Percentiles rank a stretch among this genome's conserved stretches.
phyloP scores from a whole-genome alignment of 1,140 invertebrate species.

The Bradysia coprophila region DNA sequence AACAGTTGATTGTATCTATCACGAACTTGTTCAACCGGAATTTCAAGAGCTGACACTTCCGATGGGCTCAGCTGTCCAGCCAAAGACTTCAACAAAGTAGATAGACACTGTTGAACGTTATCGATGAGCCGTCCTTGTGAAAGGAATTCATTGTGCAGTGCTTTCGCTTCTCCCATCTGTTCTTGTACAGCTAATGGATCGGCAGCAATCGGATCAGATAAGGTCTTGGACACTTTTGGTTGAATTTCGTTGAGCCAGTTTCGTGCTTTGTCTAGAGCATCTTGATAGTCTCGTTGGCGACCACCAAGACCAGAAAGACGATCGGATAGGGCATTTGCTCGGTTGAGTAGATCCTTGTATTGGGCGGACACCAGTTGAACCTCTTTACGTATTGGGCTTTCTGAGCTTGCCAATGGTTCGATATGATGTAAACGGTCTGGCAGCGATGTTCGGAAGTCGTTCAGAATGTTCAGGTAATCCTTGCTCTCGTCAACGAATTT shows the following conservation, averaged over 20 bases:
- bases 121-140: conserved; percentile 71
- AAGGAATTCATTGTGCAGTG: conserved; percentile 71
- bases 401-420: conserved; percentile 40
- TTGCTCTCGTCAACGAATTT: conserved; percentile 90
- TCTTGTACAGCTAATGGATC: conserved; percentile 77
- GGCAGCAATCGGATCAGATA: conserved; percentile 65
- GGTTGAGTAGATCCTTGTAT: conserved; percentile 55
- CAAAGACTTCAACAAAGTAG: conserved; percentile 49
- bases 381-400: conserved; percentile 48
- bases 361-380: conserved; percentile 46
- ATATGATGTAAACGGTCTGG: conserved; percentile 63
- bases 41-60: conserved; percentile 58
- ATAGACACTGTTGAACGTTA: conserved; percentile 41
- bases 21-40: conserved; percentile 55
- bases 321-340: conserved; percentile 69
- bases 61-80: conserved; percentile 60
- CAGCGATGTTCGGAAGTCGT: conserved; percentile 65
- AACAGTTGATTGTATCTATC: conserved; percentile 58
- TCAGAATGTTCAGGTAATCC: conserved; percentile 63
- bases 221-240: conserved; percentile 48
- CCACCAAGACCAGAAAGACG: conserved; percentile 54
- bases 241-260: conserved; percentile 70
- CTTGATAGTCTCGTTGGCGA: conserved; percentile 61
- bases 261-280: conserved; percentile 63
- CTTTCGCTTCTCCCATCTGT: conserved; percentile 66